These are phyloP conservation scores for Acanthiza pusilla DNA, from an alignment of 2,797 vertebrate species.

Conservation along the genomic window DNA sequence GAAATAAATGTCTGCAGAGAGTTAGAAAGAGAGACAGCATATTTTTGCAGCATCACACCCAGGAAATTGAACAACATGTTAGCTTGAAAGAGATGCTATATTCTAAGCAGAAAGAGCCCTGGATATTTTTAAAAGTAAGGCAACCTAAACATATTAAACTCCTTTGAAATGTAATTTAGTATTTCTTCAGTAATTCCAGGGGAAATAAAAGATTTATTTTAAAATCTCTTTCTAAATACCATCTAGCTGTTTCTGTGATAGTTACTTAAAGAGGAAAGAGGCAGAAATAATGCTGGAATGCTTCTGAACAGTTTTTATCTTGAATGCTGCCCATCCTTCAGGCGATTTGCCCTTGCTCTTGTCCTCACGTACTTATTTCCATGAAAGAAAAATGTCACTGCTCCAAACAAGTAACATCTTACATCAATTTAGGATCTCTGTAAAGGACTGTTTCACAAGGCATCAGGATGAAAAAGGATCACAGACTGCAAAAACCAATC, in stretches of 20 bases:
- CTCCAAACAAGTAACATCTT: not conserved
- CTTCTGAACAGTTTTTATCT: not conserved
- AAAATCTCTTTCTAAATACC: not conserved
- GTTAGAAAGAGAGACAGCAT: not conserved
- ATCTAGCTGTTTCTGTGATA: not conserved
- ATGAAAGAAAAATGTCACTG: not conserved
- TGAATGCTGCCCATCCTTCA: not conserved
- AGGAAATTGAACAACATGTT: not conserved
- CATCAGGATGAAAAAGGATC: not conserved
- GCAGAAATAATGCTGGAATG: not conserved
- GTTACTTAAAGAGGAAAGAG: not conserved
- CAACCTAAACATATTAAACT: not conserved
- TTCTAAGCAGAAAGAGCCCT: not conserved
- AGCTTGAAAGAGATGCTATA: not conserved
- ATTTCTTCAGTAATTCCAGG: slow-evolving; percentile 18
- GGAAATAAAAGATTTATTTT: slow-evolving; percentile 1
- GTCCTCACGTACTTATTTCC: not conserved
- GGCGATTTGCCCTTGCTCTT: not conserved
- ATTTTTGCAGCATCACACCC: not conserved
- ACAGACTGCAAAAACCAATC: not conserved
- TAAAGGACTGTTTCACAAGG: not conserved
- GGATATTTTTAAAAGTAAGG: not conserved
- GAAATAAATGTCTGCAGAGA: not conserved
- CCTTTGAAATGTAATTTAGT: slow-evolving; percentile 5
- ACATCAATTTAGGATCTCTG: not conserved